Percentiles rank a stretch among this genome's conserved stretches.
phyloP scores from a whole-genome alignment of 1,140 invertebrate species.

The Capitella teleta region DNA sequence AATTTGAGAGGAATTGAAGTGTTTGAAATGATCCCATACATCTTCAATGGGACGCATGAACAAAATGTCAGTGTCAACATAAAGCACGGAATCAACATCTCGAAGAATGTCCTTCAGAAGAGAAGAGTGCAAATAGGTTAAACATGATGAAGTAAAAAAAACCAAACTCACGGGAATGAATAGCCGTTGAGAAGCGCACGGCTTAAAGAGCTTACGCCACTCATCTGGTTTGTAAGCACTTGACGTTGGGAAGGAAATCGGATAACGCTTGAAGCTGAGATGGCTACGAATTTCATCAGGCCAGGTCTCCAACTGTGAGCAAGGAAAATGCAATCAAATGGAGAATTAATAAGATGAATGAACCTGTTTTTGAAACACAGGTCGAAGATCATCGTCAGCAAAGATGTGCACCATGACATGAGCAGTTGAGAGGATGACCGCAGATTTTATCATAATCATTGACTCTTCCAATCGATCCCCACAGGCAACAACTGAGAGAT shows the following conservation, averaged over 20 bases:
- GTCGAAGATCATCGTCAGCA: slow-evolving; percentile 52
- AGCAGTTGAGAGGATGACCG: slow-evolving; percentile 58
- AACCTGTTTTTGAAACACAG: slow-evolving; percentile 60
- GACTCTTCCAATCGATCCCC: slow-evolving; percentile 44
- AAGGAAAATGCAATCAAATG: slow-evolving; percentile 5
- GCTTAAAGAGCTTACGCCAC: slow-evolving; percentile 83
- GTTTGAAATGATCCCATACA: slow-evolving; percentile 68
- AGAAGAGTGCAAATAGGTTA: not conserved
- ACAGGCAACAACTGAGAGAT: slow-evolving; percentile 36
- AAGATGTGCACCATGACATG: slow-evolving; percentile 65
- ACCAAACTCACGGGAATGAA: slow-evolving; percentile 72
- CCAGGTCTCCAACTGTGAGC: slow-evolving; percentile 55
- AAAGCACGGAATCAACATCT: slow-evolving; percentile 73
- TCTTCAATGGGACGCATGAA: slow-evolving; percentile 70
- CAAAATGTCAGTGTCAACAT: slow-evolving; percentile 83
- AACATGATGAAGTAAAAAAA: not conserved
- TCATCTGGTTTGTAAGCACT: slow-evolving; percentile 43
- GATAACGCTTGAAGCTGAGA: slow-evolving; percentile 62
- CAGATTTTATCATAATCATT: slow-evolving; percentile 75
- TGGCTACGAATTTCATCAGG: slow-evolving; percentile 50
- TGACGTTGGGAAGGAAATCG: slow-evolving; percentile 48
- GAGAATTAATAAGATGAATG: not conserved
- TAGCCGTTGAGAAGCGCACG: slow-evolving; percentile 79
- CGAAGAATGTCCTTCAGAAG: slow-evolving; percentile 57
- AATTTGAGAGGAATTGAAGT: slow-evolving; percentile 77